phyloP scores from a whole-genome alignment of 37 sponge, comb jelly and placozoan species.

The Corticium candelabrum region DNA sequence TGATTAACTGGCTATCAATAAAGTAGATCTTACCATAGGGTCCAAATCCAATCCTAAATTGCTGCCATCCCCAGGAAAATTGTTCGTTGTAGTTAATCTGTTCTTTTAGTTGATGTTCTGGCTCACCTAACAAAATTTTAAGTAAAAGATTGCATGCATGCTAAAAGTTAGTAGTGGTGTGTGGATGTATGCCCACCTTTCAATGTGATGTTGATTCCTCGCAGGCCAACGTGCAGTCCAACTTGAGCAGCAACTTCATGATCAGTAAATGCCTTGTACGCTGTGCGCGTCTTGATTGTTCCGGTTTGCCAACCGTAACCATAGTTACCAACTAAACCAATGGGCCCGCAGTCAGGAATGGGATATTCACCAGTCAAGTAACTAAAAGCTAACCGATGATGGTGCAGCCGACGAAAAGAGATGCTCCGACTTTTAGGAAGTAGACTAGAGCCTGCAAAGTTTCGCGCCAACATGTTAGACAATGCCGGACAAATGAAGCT shows the following conservation, averaged over 20 bases:
- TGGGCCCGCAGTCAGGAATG: too few species aligned
- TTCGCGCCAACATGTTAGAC: too few species aligned
- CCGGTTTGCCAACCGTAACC: slow-evolving; percentile 66
- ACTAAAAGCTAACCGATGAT: slow-evolving; percentile 45
- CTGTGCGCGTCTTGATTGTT: slow-evolving; percentile 35
- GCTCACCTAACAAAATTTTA: too few species aligned
- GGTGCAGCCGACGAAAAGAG: background rate
- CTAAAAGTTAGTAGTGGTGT: background rate
- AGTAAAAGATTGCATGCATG: background rate
- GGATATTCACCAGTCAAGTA: too few species aligned
- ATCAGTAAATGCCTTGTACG: slow-evolving; percentile 47
- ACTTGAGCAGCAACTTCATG: slow-evolving; percentile 66
- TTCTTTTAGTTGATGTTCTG: slow-evolving; percentile 10
- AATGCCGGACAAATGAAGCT: too few species aligned
- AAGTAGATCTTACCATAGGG: slow-evolving; percentile 23
- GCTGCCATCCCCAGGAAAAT: slow-evolving; percentile 47
- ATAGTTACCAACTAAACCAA: slow-evolving; percentile 59
- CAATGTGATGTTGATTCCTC: slow-evolving; percentile 83
- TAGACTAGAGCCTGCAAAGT: too few species aligned
- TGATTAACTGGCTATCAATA: too few species aligned
- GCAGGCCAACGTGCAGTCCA: slow-evolving; percentile 71
- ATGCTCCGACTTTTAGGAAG: background rate
- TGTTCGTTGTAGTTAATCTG: slow-evolving; percentile 76
- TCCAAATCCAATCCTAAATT: slow-evolving; percentile 79
- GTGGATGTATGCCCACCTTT: slow-evolving; percentile 24